A percentile compares a stretch with the other conserved stretches of the same genome.
Evolutionary conservation across 2,888 invertebrate genomes (phyloP).

Genomic region (Laspeyria flexula): DNA sequence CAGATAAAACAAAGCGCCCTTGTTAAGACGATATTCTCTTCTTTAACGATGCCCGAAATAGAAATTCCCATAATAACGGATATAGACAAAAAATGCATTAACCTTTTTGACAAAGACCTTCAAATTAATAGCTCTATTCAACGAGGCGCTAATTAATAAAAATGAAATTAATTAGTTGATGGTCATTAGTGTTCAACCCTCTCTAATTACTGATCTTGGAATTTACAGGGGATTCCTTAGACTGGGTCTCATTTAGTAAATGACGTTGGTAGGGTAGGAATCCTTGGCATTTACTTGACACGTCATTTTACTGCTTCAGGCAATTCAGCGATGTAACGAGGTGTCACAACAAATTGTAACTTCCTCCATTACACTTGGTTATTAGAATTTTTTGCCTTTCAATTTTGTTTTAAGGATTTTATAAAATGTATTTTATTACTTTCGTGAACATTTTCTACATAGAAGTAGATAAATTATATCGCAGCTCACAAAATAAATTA

Average conservation of each 20-base stretch:
- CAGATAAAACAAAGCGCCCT: too few species aligned
- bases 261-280: conserved; percentile 16
- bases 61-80: background rate
- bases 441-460: too few species aligned
- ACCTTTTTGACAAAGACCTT: background rate
- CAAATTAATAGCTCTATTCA: background rate
- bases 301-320: conserved; percentile 26
- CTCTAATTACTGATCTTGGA: conserved; percentile 65
- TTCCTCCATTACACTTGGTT: conserved; percentile 20
- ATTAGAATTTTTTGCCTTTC: conserved; percentile 12
- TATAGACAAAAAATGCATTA: conserved; percentile 2
- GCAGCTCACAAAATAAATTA: too few species aligned
- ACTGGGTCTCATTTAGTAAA: conserved; percentile 47
- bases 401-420: background rate
- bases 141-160: conserved; percentile 56
- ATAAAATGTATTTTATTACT: background rate
- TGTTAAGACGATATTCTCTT: too few species aligned
- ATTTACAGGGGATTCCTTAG: conserved; percentile 51
- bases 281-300: conserved; percentile 31
- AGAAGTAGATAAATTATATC: too few species aligned
- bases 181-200: conserved; percentile 58
- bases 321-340: conserved; percentile 30
- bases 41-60: background rate
- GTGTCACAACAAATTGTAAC: conserved; percentile 22
- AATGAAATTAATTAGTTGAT: conserved; percentile 59